Base-by-base conservation (phyloP, 2,113 vertebrate species). In the Pteropus alecto region DNA sequence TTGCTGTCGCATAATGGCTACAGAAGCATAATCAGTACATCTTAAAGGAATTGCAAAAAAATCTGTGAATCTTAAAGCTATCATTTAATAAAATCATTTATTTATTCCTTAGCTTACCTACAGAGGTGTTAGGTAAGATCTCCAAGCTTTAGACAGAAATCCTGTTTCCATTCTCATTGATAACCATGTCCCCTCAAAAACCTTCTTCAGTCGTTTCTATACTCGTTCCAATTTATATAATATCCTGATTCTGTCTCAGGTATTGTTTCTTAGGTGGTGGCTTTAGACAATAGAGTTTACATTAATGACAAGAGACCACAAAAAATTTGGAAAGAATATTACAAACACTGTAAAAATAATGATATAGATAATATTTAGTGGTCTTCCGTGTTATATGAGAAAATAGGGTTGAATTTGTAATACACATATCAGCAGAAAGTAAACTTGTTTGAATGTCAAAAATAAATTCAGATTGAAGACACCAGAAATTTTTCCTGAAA, bases 1-100 rank as follows among this genome's bases (percentile, higher is more conserved):
- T 78, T 90, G 51, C 58, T 88, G 94, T 83, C 60, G 33, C n/a
- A 91, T 92, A 88, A 92, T 83, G 60, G 41, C 71, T 88, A 91
- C 24, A 8, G 83, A 96, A 94, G 56, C 67, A 94, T 81, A 90
- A 96, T 95, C 77, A 94, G 51, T 94, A 88, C 43, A 92, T 78
- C 85, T 93, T 28, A 85, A 84, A 93, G 30, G 15, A 82, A 58
- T n/a, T 91, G 11, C 21, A 90, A 88, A 14, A 18, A 73, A 68
- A 30, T 3, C 22, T 87, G 18, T 78, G 71, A 76, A 68, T 73
- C 60, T 67, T 86, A 82, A 90, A 85, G 22, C 30, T 48, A 56
- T 28, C 7, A 81, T 74, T 87, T 78, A 85, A 89, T 46, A 77
- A 82, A 90, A 87, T 30, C 81, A 82, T 67, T 16, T 18, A 82